Base-by-base conservation (phyloP, 2,888 invertebrate species). In the Eustalomyia histrio region DNA sequence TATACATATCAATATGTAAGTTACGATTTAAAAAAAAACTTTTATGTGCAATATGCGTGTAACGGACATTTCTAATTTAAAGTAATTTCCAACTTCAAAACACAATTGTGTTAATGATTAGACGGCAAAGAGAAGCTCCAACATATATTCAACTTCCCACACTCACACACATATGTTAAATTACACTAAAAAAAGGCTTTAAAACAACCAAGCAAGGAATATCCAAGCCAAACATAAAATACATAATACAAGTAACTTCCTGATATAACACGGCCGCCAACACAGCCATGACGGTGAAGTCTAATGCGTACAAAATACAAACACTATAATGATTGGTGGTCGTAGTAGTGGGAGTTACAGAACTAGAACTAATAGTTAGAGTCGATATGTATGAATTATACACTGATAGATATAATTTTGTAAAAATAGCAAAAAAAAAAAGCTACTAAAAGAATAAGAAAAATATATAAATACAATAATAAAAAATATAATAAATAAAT, bases 41-140 rank as follows among this genome's bases (percentile, higher is more conserved):
- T 67, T 24, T 60, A 39, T 73, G 74, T 29, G 60, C 63, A 75
- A 82, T 82, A 84, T 85, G 86, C 86, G 85, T 88, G 87, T 86
- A 86, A 87, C 87, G 87, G 88, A 87, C 88, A 87, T 87, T 88
- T 88, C 87, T 87, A 88, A 88, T 89, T 89, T 88, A 85, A 86
- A 85, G 84, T 84, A 84, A 86, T 86, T 86, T 85, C 84, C 84
- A 74, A 85, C 85, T 86, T 85, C 83, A 84, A 82, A 83, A 84
- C 83, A 84, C 84, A 85, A 85, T 87, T 85, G 85, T 87, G 88
- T 87, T 88, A 89, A 89, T 89, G 88, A 89, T 88, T 88, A 88
- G 87, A 87, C 10, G 10, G 35, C 43, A 43, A 7, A 47, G 43
- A 47, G 43, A 39, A 39, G 39, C 39, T 39, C 39, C 43, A 47